These are phyloP conservation scores for Mythimna ferrago DNA, from an alignment of 2,888 invertebrate species.

Conservation along the genomic window DNA sequence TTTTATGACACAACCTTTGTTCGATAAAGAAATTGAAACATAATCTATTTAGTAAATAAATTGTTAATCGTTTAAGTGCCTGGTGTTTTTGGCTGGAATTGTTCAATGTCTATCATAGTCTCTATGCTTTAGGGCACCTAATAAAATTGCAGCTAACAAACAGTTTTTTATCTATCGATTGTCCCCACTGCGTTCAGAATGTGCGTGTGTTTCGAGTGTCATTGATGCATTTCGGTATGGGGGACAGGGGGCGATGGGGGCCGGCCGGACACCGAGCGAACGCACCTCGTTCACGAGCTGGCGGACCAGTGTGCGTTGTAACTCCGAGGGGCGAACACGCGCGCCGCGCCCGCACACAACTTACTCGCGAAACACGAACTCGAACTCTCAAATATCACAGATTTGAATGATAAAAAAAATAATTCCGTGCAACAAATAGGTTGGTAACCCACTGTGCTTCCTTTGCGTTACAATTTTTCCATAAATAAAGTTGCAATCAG, in stretches of 20 bases:
- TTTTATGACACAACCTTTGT: neutral
- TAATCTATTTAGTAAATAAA: neutral
- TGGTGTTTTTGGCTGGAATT: neutral
- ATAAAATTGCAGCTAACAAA: slow-evolving; percentile 60
- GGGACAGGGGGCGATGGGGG: slow-evolving; percentile 78
- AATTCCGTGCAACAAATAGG: slow-evolving; percentile 74
- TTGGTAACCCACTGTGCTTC: slow-evolving; percentile 80
- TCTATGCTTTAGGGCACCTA: slow-evolving; percentile 38
- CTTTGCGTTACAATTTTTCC: slow-evolving; percentile 58
- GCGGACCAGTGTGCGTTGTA: slow-evolving; percentile 86
- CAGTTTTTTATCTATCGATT: slow-evolving; percentile 80
- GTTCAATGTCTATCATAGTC: neutral
- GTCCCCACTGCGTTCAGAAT: slow-evolving; percentile 82
- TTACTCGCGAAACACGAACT: slow-evolving; percentile 86
- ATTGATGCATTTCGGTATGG: slow-evolving; percentile 90
- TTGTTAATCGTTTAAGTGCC: neutral
- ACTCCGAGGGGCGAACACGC: slow-evolving; percentile 80
- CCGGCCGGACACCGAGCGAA: slow-evolving; percentile 74
- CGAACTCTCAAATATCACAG: slow-evolving; percentile 67
- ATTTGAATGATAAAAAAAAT: slow-evolving; percentile 64
- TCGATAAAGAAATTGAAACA: neutral
- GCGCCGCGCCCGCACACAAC: slow-evolving; percentile 84
- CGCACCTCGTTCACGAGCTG: slow-evolving; percentile 68
- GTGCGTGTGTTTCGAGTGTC: slow-evolving; percentile 89
- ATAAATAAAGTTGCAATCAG: slow-evolving; percentile 74